Evolutionary conservation across 2,797 vertebrate genomes (phyloP), one percentile per base, ranked within the genome.

Genomic region (Hippocampus kuda): DNA sequence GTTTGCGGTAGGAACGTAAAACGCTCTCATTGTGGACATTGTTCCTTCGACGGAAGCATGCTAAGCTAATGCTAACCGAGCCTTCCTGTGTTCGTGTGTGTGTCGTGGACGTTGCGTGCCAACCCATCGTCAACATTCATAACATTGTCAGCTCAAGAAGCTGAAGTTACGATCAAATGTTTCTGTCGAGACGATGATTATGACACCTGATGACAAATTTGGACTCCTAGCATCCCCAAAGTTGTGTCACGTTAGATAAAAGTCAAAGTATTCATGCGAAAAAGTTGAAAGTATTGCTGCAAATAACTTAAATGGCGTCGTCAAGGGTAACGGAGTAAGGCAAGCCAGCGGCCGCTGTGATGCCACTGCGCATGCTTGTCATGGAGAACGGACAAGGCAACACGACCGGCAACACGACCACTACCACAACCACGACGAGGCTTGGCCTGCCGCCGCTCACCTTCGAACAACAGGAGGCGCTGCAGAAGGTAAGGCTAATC

Each of bases 351-450:
- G 16, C 9, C 59, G 59, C 18, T 15, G 41, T 46, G 12, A 24
- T 44, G 62, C 42, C 13, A 26, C n/a, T 44, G 62, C 62, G 41
- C 62, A 64, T 46, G 62, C n/a, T 64, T n/a, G 41, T 64, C 41
- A 95, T 99, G 92, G 97, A 99, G 83, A 99, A 99, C 73, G 97
- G 97, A 85, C 97, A 99, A 80, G 94, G 94, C 90, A 98, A 94
- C 74, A 90, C 95, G 10, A 61, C 59, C 16, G 94, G 94, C 90
- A 98, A 94, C 74, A 90, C 95, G 10, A 61, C 59, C 16, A 38
- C 34, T 1, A 34, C 59, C 13, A 61, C 27, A 7, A 61, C 59
- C 13, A 38, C 59, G 59, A 61, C 59, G 30, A 99, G 98, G 88
- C 92, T 99, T 87, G 96, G 95, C 80, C 93, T 99, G 78, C 97